Percentiles rank a stretch among this genome's conserved stretches.
Conservation (phyloP, 1,140 invertebrate species). For the Whitmania pigra region DNA sequence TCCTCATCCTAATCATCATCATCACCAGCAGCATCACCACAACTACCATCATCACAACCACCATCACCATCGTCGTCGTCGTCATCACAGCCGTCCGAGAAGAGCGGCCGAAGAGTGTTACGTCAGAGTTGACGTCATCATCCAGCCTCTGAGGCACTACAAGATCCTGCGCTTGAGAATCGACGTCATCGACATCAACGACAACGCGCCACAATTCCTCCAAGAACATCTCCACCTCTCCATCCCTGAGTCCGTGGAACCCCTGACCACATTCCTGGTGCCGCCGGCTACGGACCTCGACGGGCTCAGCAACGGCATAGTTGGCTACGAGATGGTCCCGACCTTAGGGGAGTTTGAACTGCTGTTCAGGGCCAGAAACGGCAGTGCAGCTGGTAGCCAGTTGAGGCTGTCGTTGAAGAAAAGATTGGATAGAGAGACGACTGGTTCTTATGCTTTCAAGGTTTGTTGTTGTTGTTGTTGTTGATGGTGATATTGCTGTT, state of each 20-base stretch:
- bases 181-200: slow-evolving; percentile 20
- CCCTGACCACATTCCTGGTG: slow-evolving; percentile 28
- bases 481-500: too few species aligned
- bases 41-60: too few species aligned
- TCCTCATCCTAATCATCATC: too few species aligned
- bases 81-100: too few species aligned
- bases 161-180: neutral
- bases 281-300: slow-evolving; percentile 32
- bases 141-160: slow-evolving; percentile 2
- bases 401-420: slow-evolving; percentile 13
- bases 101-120: neutral
- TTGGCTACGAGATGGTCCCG: slow-evolving; percentile 6
- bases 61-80: too few species aligned
- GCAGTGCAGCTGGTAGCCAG: neutral
- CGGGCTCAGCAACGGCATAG: slow-evolving; percentile 3
- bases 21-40: too few species aligned
- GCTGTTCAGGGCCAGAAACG: neutral
- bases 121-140: neutral
- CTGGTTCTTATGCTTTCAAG: slow-evolving; percentile 10
- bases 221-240: neutral
- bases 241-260: slow-evolving; percentile 30
- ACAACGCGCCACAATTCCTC: slow-evolving; percentile 18
- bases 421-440: slow-evolving; percentile 20
- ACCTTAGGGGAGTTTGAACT: slow-evolving; percentile 3
- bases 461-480: neutral